phyloP scores from a whole-genome alignment of 2,113 vertebrate species.

The Pardalotus punctatus region DNA sequence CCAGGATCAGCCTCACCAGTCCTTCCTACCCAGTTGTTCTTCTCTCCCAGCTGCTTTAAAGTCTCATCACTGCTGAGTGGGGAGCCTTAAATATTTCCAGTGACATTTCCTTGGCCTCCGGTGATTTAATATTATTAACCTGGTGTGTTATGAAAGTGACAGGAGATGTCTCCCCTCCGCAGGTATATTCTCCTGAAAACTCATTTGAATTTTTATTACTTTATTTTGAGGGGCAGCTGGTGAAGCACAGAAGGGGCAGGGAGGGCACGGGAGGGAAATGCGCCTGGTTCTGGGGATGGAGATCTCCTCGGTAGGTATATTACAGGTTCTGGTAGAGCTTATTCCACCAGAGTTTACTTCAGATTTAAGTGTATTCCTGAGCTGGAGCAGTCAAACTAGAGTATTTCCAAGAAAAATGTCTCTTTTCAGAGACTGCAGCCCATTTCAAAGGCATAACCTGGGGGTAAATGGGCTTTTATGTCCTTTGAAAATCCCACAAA shows the following conservation, averaged over 20 bases:
- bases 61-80: neutral
- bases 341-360: neutral
- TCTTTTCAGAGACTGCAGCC: neutral
- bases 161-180: constrained; percentile 10
- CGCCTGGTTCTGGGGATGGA: neutral
- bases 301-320: neutral
- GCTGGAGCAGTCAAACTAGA: neutral
- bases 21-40: neutral
- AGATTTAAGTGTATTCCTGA: neutral
- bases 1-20: neutral
- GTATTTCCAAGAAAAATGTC: neutral
- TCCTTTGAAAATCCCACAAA: neutral
- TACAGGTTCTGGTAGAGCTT: neutral
- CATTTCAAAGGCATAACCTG: neutral
- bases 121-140: constrained; percentile 55
- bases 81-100: constrained; percentile 38
- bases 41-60: neutral
- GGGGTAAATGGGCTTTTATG: neutral
- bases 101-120: constrained; percentile 46
- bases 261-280: neutral
- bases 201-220: constrained; percentile 67
- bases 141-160: constrained; percentile 53
- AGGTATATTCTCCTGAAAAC: constrained; percentile 1
- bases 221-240: constrained; percentile 29
- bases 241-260: neutral